Base-by-base conservation (phyloP, 1,140 invertebrate genomes). In the Euschistus heros region DNA sequence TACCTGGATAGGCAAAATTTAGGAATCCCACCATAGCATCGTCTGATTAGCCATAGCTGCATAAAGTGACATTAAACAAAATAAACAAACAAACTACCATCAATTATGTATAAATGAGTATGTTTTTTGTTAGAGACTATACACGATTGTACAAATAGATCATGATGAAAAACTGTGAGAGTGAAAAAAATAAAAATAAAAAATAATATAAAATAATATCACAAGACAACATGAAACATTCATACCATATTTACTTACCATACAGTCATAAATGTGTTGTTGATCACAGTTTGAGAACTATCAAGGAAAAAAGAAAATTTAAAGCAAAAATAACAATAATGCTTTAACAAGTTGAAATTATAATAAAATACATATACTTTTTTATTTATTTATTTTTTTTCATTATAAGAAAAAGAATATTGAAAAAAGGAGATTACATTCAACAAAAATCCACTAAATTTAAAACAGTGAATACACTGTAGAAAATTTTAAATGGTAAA, bases 231-330 rank as follows among this genome's bases (percentile, higher is more conserved):
- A 44, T 33, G 6, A 62, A 61, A 37, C 52, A 60, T 46, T 52
- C 44, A 55, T n/a, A n/a, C 17, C 62, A 42, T 61, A 37, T 42
- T 18, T 68, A 90, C 87, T 90, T 88, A 89, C 87, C 87, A 89
- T 75, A 88, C 85, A 76, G 85, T 87, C 83, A 89, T 86, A 83
- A 88, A 89, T 82, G 85, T 88, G 85, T 88, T 89, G 85, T 88
- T 89, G 83, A 88, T 85, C 80, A 88, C 83, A 87, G 86, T 86
- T 82, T 86, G 86, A 76, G 85, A 64, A 87, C 80, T 85, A 85
- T 85, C 15, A 64, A 64, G 62, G 63, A 64, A 64, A 64, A 33
- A 61, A 57, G 54, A 57, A 57, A 57, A 57, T 57, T 57, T 24
- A 57, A 26, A 57, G 54, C 54, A 57, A 57, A 24, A 57, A 14